These are phyloP conservation scores for Drosophila malerkotliana DNA, from an alignment of 1,140 invertebrate genomes.

Conservation along the genomic window DNA sequence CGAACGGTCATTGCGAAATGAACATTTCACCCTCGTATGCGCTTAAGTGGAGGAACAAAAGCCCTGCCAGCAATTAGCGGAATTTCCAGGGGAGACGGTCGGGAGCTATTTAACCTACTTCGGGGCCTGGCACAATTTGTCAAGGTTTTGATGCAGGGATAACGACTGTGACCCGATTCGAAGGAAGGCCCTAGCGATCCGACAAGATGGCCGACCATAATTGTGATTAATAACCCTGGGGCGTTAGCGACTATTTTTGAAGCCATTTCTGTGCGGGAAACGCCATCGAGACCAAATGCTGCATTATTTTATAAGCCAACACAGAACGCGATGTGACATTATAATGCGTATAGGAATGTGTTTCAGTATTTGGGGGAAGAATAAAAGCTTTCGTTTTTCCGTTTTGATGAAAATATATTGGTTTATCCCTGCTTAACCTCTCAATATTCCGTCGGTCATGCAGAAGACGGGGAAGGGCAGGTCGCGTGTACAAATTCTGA, in stretches of 20 bases:
- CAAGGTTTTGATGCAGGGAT: constrained; percentile 26
- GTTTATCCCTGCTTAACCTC: neutral
- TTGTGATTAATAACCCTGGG: constrained; percentile 66
- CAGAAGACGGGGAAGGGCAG: neutral
- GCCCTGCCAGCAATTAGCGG: constrained; percentile 42
- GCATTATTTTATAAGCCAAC: constrained; percentile 21
- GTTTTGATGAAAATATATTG: constrained; percentile 33
- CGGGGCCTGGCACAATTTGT: constrained; percentile 44
- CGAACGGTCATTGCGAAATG: constrained; percentile 41
- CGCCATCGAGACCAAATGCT: constrained; percentile 37
- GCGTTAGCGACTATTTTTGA: constrained; percentile 43
- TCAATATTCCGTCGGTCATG: neutral
- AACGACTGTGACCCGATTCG: constrained; percentile 48
- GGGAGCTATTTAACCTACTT: constrained; percentile 45
- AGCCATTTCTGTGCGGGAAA: constrained; percentile 22
- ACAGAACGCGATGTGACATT: constrained; percentile 11
- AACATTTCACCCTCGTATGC: constrained; percentile 30
- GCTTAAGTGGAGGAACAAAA: constrained; percentile 28
- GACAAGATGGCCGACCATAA: constrained; percentile 53
- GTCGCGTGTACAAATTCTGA: neutral
- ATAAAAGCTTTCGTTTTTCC: neutral
- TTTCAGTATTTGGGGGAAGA: neutral
- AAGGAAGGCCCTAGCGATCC: neutral
- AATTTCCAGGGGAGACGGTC: constrained; percentile 21
- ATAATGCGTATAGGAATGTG: constrained; percentile 35